These are phyloP conservation scores for Molothrus ater DNA, from an alignment of 2,797 vertebrate genomes.

Conservation along the genomic window DNA sequence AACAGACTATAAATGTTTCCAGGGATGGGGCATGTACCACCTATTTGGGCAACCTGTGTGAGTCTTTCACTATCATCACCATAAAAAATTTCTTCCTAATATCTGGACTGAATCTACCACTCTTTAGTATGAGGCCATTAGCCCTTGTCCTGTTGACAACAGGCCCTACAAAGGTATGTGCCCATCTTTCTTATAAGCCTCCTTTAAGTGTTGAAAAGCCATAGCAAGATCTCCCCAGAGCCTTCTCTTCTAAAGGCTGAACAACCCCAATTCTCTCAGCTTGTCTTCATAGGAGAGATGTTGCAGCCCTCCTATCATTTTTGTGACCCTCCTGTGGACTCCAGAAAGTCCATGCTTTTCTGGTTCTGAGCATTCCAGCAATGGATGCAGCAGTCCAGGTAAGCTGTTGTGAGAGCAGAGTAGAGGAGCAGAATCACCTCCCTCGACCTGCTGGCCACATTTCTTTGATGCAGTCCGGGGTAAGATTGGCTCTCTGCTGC, in stretches of 20 bases:
- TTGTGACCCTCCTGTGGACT: background rate
- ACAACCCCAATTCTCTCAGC: background rate
- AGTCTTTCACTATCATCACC: background rate
- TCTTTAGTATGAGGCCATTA: background rate
- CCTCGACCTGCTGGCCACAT: accelerated
- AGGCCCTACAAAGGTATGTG: background rate
- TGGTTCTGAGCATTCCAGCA: background rate
- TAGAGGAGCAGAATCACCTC: background rate
- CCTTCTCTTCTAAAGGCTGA: background rate
- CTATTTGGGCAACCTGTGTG: background rate
- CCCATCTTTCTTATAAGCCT: background rate
- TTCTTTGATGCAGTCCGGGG: background rate
- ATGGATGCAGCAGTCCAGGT: background rate
- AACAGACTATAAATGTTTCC: background rate
- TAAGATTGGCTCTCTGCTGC: background rate
- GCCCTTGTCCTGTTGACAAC: background rate
- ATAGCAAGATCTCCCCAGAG: background rate
- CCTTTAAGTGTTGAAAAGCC: background rate
- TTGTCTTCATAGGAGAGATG: background rate
- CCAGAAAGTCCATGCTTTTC: background rate
- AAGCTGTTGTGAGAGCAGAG: background rate
- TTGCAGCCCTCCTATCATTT: background rate
- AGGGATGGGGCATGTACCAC: background rate
- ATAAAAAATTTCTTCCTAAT: background rate
- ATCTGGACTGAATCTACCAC: background rate